These are phyloP conservation scores for Falco rusticolus DNA, from an alignment of 2,797 vertebrate genomes.

Conservation along the genomic window DNA sequence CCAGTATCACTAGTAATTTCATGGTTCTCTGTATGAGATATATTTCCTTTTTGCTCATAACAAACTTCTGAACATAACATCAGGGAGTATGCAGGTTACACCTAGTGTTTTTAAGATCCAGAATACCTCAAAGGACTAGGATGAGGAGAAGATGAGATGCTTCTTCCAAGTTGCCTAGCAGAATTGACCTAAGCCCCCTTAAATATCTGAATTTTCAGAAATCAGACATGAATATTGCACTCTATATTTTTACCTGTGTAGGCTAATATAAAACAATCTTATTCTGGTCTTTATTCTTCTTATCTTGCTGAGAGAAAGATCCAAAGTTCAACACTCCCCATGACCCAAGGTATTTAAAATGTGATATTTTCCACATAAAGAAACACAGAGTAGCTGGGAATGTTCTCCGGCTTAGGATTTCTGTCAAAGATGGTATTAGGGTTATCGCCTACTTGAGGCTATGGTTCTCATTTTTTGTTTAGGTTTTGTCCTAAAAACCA, in stretches of 20 bases:
- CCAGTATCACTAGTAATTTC: neutral
- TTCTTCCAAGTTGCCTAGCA: neutral
- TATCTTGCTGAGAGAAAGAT: neutral
- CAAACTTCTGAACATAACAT: neutral
- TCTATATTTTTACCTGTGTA: neutral
- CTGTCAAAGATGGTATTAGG: neutral
- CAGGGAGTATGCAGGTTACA: neutral
- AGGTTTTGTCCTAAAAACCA: conserved; percentile 7
- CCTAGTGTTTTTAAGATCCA: neutral
- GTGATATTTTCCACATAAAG: neutral
- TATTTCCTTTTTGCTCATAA: neutral
- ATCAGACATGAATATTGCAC: neutral
- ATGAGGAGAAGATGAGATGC: neutral
- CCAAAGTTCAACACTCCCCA: neutral
- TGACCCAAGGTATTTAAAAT: neutral
- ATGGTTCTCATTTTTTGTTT: neutral
- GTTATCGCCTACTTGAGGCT: neutral
- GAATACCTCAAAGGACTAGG: neutral
- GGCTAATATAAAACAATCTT: neutral
- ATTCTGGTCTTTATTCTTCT: neutral
- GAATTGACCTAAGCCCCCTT: neutral
- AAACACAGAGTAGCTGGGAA: neutral
- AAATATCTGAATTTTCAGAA: neutral
- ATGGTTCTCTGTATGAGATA: neutral
- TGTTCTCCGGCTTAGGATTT: neutral